Conservation (phyloP, 2,113 vertebrate genomes). For the Perca flavescens region DNA sequence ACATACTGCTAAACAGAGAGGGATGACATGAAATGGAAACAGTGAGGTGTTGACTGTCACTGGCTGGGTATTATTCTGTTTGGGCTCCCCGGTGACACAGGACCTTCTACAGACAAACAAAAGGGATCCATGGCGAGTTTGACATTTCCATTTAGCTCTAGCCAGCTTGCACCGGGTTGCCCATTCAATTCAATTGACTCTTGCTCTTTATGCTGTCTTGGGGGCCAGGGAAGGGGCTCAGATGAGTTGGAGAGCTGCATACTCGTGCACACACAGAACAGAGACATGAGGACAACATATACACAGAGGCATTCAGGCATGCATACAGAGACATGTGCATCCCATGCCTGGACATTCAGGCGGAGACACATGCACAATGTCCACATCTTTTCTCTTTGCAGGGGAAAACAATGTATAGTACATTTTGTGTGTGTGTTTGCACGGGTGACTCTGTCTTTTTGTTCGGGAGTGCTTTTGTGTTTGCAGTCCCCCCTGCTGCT, state of each 20-base stretch:
- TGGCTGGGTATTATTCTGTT: constrained; percentile 62
- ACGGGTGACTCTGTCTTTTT: constrained; percentile 43
- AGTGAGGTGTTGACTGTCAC: constrained; percentile 60
- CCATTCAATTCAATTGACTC: constrained; percentile 78
- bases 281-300: constrained; percentile 8
- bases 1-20: constrained; percentile 30
- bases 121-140: constrained; percentile 68
- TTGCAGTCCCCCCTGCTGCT: constrained; percentile 48
- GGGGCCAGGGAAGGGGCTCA: constrained; percentile 20
- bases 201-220: constrained; percentile 59
- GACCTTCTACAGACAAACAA: constrained; percentile 75
- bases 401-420: not conserved
- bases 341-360: not conserved
- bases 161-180: constrained; percentile 51
- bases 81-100: constrained; percentile 53
- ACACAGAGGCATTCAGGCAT: not conserved
- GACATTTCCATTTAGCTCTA: constrained; percentile 82
- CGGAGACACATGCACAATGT: not conserved
- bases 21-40: constrained; percentile 56
- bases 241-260: constrained; percentile 9
- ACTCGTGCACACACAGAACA: not conserved
- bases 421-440: constrained; percentile 29
- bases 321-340: constrained; percentile 1
- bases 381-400: not conserved
- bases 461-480: constrained; percentile 47